phyloP scores from a whole-genome alignment of 2,113 vertebrate species.

The Athene noctua region DNA sequence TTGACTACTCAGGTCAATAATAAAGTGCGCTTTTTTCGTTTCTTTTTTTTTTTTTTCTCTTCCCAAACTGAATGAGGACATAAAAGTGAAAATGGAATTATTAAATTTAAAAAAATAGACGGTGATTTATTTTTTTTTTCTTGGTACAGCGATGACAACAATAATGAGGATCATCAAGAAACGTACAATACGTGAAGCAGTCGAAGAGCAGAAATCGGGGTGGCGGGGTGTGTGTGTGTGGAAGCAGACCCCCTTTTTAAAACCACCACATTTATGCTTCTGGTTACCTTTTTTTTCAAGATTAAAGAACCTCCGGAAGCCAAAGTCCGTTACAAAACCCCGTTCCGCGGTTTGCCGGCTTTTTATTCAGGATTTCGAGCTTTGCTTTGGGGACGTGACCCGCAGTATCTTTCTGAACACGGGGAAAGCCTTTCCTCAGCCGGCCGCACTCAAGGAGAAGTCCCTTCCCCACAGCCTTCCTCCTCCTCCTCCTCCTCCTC shows the following conservation, averaged over 20 bases:
- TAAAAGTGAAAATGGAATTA: not conserved
- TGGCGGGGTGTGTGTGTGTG: no score
- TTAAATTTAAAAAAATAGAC: not conserved
- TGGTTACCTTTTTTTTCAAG: not conserved
- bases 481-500: no score
- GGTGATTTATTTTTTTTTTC: no score
- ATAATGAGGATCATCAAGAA: no score
- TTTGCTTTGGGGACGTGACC: not conserved
- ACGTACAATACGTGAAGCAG: rapidly evolving
- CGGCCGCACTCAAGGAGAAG: rapidly evolving
- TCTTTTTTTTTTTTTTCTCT: no score
- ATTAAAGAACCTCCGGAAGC: not conserved
- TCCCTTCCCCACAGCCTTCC: no score
- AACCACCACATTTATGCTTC: not conserved
- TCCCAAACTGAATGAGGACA: not conserved
- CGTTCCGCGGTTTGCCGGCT: no score
- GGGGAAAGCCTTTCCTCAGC: not conserved
- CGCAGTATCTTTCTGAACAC: not conserved
- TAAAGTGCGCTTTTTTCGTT: not conserved
- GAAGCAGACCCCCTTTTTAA: not conserved
- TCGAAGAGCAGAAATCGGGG: not conserved
- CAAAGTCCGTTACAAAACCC: not conserved
- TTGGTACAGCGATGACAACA: not conserved
- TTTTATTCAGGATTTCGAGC: not conserved
- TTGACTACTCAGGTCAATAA: not conserved